These are phyloP conservation scores for Hippopotamyrus pictus DNA, from an alignment of 2,797 vertebrate species.

Conservation along the genomic window DNA sequence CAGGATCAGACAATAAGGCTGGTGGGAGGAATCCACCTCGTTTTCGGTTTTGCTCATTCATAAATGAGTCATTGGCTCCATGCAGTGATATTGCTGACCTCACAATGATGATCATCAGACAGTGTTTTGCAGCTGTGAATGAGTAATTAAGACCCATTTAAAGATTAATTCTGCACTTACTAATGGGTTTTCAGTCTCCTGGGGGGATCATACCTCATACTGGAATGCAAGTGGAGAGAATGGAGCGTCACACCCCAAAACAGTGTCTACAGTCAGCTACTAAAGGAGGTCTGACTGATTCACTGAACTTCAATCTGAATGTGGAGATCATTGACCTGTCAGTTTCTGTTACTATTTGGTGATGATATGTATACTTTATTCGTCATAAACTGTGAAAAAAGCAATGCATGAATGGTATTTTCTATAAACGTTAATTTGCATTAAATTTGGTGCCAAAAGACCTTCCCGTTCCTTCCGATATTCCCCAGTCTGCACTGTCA, in stretches of 20 bases:
- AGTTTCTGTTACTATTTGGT: not conserved
- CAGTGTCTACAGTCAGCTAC: not conserved
- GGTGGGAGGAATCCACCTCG: not conserved
- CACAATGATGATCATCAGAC: not conserved
- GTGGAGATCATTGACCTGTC: not conserved
- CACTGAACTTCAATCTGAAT: not conserved
- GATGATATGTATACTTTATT: not conserved
- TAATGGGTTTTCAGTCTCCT: not conserved
- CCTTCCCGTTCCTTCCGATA: not conserved
- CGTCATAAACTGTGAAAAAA: not conserved
- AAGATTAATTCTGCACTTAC: not conserved
- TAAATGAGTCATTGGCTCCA: not conserved
- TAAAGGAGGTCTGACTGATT: not conserved
- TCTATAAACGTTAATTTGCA: not conserved
- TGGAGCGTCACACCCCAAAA: not conserved
- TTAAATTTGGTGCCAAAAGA: not conserved
- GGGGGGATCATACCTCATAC: not conserved
- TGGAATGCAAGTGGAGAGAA: not conserved
- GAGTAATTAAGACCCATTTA: not conserved
- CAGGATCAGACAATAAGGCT: not conserved
- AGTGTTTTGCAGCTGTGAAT: not conserved
- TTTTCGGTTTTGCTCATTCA: not conserved
- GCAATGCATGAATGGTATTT: not conserved
- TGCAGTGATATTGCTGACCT: not conserved
- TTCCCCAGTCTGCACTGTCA: constrained; percentile 42